Base-by-base conservation (phyloP, 1,140 invertebrate genomes). In the Apocrypta bakeri region DNA sequence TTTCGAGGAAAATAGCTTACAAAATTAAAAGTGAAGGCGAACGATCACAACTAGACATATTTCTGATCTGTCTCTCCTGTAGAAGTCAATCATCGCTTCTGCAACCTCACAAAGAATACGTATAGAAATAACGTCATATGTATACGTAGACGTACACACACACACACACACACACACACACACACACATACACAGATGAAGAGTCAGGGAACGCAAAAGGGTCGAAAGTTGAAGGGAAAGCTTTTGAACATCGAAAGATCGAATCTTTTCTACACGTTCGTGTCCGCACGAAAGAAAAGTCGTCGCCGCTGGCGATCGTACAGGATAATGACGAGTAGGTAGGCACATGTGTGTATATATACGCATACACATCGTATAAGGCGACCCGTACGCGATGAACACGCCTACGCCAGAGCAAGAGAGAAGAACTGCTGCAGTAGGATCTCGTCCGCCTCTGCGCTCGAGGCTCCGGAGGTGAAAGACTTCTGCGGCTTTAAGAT, bases 391-490 rank as follows among this genome's bases (percentile, higher is more conserved):
- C 25, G 63, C 25, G 63, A 27, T 21, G 14, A 61, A 27, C 24
- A 66, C 63, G 63, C 63, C 48, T 56, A 56, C 48, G 29, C 29
- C 21, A 8, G 40, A 56, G 63, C 2, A 25, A 27, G 25, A 66
- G 63, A 24, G 25, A 27, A 56, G 61, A 29, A 25, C 63, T 25
- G 63, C 63, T 37, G 69, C 31, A 37, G 68, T 21, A 40, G 69
- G 37, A 72, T 72, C 69, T 14, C 69, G 37, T 42, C 24, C 69
- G 69, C 69, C 69, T 72, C 69, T 33, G 33, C 69, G 69, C 17
- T 21, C 4, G 12, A 48, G 42, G 14, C 33, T 37, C 3, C 2
- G n/a, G 14, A 56, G 48, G 48, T n/a, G 21, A 56, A 17, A 56
- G 21, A 56, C 48, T 21, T 56, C 48, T n/a, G 17, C 48, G 21